A percentile compares a stretch with the other conserved stretches of the same genome.
phyloP scores from a whole-genome alignment of 1,140 invertebrate species.

The Plectus sambesii region DNA sequence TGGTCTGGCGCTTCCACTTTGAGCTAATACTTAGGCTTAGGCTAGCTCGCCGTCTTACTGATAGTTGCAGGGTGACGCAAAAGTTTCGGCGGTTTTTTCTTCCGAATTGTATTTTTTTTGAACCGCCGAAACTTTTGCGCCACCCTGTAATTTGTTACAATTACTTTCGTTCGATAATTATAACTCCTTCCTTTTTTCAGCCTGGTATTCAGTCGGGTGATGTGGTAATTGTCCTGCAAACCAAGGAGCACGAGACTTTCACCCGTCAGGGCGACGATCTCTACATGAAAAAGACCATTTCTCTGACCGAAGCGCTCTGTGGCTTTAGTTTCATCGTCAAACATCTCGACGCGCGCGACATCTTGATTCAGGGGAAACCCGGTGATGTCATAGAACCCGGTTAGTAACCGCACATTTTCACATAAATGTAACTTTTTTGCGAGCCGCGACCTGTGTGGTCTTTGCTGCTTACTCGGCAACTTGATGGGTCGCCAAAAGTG shows the following conservation, averaged over 20 bases:
- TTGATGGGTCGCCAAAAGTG: too few species aligned
- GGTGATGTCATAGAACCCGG: slow-evolving; percentile 63
- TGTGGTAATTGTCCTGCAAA: slow-evolving; percentile 51
- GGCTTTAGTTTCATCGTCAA: slow-evolving; percentile 54
- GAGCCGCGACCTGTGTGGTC: too few species aligned
- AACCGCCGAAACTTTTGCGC: too few species aligned
- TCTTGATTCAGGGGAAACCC: slow-evolving; percentile 60
- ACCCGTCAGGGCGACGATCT: slow-evolving; percentile 49
- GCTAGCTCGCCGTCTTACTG: too few species aligned
- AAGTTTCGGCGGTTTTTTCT: too few species aligned
- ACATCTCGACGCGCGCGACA: slow-evolving; percentile 68
- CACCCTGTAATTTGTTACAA: too few species aligned
- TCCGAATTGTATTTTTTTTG: too few species aligned
- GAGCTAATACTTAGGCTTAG: too few species aligned
- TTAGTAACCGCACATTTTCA: slow-evolving; percentile 12
- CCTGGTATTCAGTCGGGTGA: slow-evolving; percentile 51
- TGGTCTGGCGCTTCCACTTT: too few species aligned
- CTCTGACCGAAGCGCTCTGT: slow-evolving; percentile 53
- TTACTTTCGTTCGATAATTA: too few species aligned
- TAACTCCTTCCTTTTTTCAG: slow-evolving; percentile 24
- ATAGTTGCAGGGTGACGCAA: too few species aligned
- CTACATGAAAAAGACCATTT: slow-evolving; percentile 47
- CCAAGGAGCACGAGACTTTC: slow-evolving; percentile 50
- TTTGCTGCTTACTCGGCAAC: too few species aligned
- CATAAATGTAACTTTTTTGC: not conserved